Evolutionary conservation across 2,797 vertebrate genomes (phyloP).

Genomic region (Ceryle rudis): DNA sequence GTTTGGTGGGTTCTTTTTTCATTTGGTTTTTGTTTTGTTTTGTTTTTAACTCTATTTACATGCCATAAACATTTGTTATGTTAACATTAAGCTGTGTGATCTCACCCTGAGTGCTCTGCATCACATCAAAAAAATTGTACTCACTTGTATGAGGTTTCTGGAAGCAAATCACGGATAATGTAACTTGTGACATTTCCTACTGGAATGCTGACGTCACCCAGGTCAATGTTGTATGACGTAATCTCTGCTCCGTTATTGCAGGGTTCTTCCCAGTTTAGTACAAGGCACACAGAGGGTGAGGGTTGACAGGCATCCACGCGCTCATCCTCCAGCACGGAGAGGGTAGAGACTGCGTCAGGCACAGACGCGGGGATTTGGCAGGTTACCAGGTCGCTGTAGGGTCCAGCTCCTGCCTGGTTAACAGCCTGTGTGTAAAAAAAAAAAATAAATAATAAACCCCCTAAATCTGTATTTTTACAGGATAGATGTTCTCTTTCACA

Average conservation of each 20-base stretch:
- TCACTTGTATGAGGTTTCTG: constrained; percentile 95
- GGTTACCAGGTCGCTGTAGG: constrained; percentile 88
- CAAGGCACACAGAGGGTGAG: constrained; percentile 90
- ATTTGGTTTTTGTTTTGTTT: background rate
- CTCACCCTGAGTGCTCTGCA: background rate
- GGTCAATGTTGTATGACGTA: constrained; percentile 87
- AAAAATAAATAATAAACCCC: background rate
- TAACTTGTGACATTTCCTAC: constrained; percentile 86
- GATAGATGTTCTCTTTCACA: background rate
- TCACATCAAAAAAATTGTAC: background rate
- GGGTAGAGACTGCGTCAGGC: constrained; percentile 84
- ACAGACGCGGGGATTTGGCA: constrained; percentile 89
- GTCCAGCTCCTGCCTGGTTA: constrained; percentile 93
- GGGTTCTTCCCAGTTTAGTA: constrained; percentile 94
- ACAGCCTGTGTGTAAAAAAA: constrained; percentile 82
- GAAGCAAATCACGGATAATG: constrained; percentile 87
- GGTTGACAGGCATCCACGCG: constrained; percentile 71
- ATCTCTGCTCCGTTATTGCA: constrained; percentile 94
- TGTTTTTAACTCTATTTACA: background rate
- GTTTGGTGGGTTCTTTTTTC: background rate
- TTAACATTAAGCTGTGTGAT: background rate
- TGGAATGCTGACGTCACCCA: constrained; percentile 83
- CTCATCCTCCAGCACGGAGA: constrained; percentile 85
- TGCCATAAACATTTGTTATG: accelerated
- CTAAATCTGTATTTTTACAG: background rate